Evolutionary conservation across 2,113 vertebrate genomes (phyloP), one percentile per base, ranked within the genome.

Genomic region (Salvelinus sp.): DNA sequence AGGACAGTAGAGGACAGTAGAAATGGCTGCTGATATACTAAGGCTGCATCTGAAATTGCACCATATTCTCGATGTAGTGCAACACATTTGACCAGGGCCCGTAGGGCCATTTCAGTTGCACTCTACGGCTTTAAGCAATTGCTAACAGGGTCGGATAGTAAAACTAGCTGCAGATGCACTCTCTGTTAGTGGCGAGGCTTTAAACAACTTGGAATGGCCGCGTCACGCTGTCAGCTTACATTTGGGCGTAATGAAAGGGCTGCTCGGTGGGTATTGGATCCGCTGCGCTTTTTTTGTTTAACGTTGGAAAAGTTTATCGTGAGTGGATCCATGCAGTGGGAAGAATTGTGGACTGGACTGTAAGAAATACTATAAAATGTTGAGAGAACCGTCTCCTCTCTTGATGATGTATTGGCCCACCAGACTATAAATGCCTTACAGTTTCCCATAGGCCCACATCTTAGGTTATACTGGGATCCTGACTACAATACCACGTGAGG

Each of bases 141-240:
- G 76, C 81, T 76, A 68, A 64, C 73, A 73, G 64, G 47, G 82
- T 63, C 20, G 64, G 67, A 76, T 66, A 7, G 71, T 54, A n/a
- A 65, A 76, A 79, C 75, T 1, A 5, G 77, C 76, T 84, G 76
- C 75, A 25, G 13, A 62, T 60, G 80, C 79, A 74, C 81, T 64
- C 20, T 57, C 16, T 54, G 12, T 12, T 68, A 9, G 64, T 60
- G 30, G 72, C 9, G 28, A 18, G 73, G 75, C 38, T 75, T 76
- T 67, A 50, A 73, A 76, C 25, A 38, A 25, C 66, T 76, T 73
- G 60, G 23, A 50, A 58, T 16, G 3, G 38, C 0, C 22, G 27
- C 30, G 18, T 70, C 10, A 9, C 22, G 0, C 33, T 14, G 2
- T 77, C 27, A 7, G 9, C 67, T 78, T 60, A 14, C 25, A 78